Percentiles rank a stretch among this genome's conserved stretches.
Evolutionary conservation across 2,888 invertebrate species (phyloP).

Genomic region (Mythimna lalbum): DNA sequence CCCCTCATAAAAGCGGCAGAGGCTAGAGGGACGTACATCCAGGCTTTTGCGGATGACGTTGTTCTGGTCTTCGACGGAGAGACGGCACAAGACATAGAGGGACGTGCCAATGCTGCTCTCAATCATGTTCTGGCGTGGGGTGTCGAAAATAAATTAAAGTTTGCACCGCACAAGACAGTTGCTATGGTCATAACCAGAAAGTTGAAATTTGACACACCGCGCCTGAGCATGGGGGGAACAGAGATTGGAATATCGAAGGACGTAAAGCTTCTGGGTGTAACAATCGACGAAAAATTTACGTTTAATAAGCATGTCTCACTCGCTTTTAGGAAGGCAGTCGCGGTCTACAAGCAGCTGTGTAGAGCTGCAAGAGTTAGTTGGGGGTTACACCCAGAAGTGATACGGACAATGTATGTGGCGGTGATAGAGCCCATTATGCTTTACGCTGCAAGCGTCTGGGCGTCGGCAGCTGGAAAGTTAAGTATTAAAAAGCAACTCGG

Average conservation of each 20-base stretch:
- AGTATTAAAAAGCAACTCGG: conserved; percentile 7
- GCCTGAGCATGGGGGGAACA: neutral
- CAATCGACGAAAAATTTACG: conserved; percentile 24
- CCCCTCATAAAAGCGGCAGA: neutral
- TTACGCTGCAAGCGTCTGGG: conserved; percentile 48
- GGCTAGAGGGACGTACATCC: neutral
- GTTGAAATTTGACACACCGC: too few species aligned
- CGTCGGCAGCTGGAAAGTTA: conserved; percentile 1
- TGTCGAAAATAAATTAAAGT: too few species aligned
- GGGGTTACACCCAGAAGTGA: too few species aligned
- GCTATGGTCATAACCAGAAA: too few species aligned
- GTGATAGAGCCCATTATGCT: conserved; percentile 24
- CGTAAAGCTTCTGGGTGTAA: conserved; percentile 48
- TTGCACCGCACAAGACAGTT: too few species aligned
- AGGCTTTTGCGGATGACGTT: too few species aligned
- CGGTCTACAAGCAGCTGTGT: conserved; percentile 1
- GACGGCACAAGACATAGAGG: conserved; percentile 8
- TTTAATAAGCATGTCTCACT: conserved; percentile 6
- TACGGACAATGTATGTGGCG: neutral
- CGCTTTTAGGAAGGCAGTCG: neutral
- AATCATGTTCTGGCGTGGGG: too few species aligned
- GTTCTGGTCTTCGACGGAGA: neutral
- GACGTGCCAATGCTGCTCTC: neutral
- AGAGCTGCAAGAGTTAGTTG: too few species aligned
- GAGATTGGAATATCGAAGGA: conserved; percentile 12